Percentiles rank a stretch among this genome's conserved stretches.
Conservation (phyloP, 2,888 invertebrate species). For the Drosophila parthenogenetica region DNA sequence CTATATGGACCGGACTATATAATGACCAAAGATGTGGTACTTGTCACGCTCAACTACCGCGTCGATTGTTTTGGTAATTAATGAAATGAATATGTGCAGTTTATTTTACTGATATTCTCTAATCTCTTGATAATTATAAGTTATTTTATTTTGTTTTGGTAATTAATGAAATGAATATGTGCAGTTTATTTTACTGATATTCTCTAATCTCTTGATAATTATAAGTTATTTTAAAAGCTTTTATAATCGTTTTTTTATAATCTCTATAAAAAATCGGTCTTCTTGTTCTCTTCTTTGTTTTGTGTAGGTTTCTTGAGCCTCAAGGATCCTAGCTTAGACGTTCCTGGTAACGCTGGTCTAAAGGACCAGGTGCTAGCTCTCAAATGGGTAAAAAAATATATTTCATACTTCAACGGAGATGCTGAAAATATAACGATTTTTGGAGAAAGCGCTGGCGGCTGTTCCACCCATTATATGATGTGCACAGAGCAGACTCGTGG, state of each 20-base stretch:
- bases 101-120: neutral
- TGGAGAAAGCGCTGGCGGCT: conserved; percentile 86
- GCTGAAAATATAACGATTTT: conserved; percentile 86
- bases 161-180: conserved; percentile 19
- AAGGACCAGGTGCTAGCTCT: conserved; percentile 86
- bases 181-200: neutral
- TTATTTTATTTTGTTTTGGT: conserved; percentile 84
- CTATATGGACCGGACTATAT: conserved; percentile 85
- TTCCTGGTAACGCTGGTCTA: conserved; percentile 86
- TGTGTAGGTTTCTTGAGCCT: conserved; percentile 85
- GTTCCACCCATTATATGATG: conserved; percentile 85
- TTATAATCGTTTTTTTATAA: neutral
- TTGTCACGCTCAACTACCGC: conserved; percentile 85
- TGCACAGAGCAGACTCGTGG: conserved; percentile 85
- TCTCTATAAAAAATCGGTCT: neutral
- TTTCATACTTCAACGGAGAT: conserved; percentile 86
- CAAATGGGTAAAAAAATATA: conserved; percentile 86
- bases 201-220: neutral
- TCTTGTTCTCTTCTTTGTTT: neutral
- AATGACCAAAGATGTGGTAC: conserved; percentile 84
- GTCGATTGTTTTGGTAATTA: conserved; percentile 84
- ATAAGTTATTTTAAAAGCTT: neutral
- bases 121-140: neutral
- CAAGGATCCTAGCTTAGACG: conserved; percentile 84
- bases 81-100: neutral